These are phyloP conservation scores for Catharus fuscescens DNA, from an alignment of 2,113 vertebrate genomes.

Conservation along the genomic window DNA sequence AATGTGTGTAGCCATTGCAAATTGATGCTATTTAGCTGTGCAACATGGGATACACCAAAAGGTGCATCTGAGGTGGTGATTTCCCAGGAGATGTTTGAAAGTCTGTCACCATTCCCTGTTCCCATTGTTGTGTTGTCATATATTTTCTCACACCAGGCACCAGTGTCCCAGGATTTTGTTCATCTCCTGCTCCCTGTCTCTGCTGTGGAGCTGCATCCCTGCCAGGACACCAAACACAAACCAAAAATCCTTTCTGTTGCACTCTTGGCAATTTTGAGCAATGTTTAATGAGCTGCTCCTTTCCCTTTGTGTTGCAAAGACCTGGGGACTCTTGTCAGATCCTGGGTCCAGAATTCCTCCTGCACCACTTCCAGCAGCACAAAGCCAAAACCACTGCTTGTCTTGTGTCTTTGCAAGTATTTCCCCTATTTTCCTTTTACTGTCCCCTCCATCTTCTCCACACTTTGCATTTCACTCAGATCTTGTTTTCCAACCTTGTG, in stretches of 20 bases:
- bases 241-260: neutral
- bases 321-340: neutral
- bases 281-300: neutral
- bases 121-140: neutral
- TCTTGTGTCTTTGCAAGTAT: neutral
- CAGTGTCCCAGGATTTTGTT: neutral
- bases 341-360: neutral
- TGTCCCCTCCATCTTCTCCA: neutral
- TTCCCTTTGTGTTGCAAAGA: neutral
- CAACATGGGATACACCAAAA: neutral
- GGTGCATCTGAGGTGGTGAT: neutral
- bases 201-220: neutral
- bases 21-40: neutral
- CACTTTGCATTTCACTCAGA: neutral
- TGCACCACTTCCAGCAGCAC: neutral
- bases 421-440: neutral
- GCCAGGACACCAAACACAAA: neutral
- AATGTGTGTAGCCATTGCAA: neutral
- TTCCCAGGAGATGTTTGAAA: neutral
- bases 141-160: neutral
- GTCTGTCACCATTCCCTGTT: neutral
- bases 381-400: neutral
- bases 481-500: neutral
- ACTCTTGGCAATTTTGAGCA: accelerated
- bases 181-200: neutral